These are phyloP conservation scores for Trachemys scripta DNA, from an alignment of 2,113 vertebrate genomes.

Conservation along the genomic window DNA sequence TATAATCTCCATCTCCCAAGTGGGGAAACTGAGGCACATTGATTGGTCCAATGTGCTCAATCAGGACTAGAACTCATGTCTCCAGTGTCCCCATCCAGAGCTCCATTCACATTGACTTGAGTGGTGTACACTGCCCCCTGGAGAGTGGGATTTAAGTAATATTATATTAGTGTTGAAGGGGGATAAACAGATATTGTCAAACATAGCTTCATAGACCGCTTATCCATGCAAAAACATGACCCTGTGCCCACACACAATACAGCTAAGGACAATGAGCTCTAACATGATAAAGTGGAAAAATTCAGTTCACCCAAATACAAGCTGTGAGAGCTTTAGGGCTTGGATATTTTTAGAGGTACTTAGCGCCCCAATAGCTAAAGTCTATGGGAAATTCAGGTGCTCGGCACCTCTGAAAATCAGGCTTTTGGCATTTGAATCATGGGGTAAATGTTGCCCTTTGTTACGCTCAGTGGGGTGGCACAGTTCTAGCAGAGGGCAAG, in stretches of 20 bases:
- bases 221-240: neutral
- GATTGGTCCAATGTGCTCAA: neutral
- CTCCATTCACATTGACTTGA: neutral
- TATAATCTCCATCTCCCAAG: neutral
- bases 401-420: neutral
- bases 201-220: neutral
- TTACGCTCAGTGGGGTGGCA: no score
- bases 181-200: neutral
- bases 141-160: neutral
- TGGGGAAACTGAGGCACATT: neutral
- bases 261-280: neutral
- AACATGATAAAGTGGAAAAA: neutral
- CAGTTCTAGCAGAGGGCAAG: no score
- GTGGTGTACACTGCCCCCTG: no score
- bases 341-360: neutral
- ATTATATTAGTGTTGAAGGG: neutral
- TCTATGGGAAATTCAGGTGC: neutral
- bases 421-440: neutral
- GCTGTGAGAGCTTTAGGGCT: neutral
- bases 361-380: neutral
- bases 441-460: neutral
- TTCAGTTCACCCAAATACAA: neutral
- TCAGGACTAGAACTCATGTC: neutral
- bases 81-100: neutral
- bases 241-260: neutral